Conservation (phyloP, 1,140 invertebrate species). For the Potamilus streckersoni region DNA sequence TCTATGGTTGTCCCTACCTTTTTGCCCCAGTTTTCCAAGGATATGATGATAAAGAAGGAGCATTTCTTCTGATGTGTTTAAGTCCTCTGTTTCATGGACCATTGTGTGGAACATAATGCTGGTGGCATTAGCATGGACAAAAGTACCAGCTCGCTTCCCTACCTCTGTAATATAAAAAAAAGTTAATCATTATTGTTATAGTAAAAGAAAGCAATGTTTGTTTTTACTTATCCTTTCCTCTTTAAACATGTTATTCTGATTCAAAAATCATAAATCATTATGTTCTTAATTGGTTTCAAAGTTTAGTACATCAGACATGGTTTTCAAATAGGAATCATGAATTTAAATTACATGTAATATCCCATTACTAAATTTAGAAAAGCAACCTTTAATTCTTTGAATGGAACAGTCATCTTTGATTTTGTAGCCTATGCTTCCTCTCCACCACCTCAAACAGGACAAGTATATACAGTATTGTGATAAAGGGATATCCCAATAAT, state of each 20-base stretch:
- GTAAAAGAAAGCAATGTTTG: neutral
- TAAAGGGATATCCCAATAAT: too few species aligned
- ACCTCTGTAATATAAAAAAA: constrained; percentile 43
- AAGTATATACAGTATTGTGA: too few species aligned
- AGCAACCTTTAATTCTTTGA: too few species aligned
- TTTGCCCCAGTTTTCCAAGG: constrained; percentile 55
- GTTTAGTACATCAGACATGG: neutral
- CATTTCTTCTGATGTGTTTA: constrained; percentile 45
- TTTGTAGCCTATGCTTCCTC: too few species aligned
- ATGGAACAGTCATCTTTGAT: too few species aligned
- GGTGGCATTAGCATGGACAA: constrained; percentile 59
- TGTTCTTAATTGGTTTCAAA: neutral
- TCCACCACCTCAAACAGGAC: too few species aligned
- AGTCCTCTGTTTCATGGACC: constrained; percentile 48
- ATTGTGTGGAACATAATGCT: constrained; percentile 58
- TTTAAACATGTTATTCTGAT: neutral
- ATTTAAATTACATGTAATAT: neutral
- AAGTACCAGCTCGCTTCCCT: constrained; percentile 47
- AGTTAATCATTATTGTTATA: neutral
- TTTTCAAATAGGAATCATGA: neutral
- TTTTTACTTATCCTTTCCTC: neutral
- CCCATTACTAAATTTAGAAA: too few species aligned
- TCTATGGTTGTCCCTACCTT: constrained; percentile 53
- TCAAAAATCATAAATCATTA: too few species aligned
- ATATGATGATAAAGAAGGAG: constrained; percentile 54